Conservation (phyloP, 2,113 vertebrate species). For the Limanda limanda region DNA sequence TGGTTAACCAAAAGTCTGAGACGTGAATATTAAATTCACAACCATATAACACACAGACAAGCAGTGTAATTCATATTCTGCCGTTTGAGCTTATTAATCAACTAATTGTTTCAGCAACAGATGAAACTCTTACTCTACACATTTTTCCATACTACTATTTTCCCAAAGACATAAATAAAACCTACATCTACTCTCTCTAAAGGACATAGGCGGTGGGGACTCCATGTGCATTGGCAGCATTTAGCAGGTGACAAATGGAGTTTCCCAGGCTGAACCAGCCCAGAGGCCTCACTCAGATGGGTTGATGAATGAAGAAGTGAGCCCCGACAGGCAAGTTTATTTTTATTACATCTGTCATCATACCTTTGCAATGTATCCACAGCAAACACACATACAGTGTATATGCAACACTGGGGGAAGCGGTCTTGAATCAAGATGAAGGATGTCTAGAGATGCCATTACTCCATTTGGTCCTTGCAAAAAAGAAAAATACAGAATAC, state of each 20-base stretch:
- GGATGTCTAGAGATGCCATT: neutral
- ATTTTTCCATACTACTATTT: slow-evolving; percentile 31
- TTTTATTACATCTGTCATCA: slow-evolving; percentile 93
- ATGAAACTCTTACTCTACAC: slow-evolving; percentile 17
- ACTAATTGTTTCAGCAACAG: neutral
- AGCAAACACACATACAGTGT: slow-evolving; percentile 76
- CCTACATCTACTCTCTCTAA: slow-evolving; percentile 52
- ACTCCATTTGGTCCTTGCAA: neutral
- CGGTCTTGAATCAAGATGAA: slow-evolving; percentile 47
- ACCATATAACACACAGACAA: neutral
- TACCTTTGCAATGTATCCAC: slow-evolving; percentile 71
- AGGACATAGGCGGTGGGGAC: slow-evolving; percentile 53
- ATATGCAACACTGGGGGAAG: slow-evolving; percentile 72
- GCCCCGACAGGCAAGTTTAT: slow-evolving; percentile 90
- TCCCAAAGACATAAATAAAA: slow-evolving; percentile 68
- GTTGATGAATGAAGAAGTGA: slow-evolving; percentile 92
- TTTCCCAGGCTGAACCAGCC: slow-evolving; percentile 71
- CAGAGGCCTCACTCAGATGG: slow-evolving; percentile 86
- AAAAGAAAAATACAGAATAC: neutral
- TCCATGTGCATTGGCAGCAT: slow-evolving; percentile 67
- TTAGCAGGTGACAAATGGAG: slow-evolving; percentile 79
- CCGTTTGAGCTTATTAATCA: neutral
- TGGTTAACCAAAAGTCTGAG: neutral
- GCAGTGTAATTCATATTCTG: neutral
- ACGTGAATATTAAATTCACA: neutral